phyloP scores from a whole-genome alignment of 2,113 vertebrate genomes.

The Syngnathus typhle region DNA sequence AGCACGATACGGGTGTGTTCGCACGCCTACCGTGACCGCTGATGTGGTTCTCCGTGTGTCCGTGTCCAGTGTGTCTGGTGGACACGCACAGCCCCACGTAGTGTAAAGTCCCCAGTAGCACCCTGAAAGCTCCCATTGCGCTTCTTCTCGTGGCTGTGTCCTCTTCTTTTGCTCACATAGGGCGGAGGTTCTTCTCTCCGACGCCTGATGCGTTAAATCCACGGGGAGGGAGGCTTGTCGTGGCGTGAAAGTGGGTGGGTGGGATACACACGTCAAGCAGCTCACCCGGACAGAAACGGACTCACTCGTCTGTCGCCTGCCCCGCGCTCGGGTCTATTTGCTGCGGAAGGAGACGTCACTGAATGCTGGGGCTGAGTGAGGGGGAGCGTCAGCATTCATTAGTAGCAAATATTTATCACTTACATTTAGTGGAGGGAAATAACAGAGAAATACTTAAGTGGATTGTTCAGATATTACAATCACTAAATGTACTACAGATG shows the following conservation, averaged over 20 bases:
- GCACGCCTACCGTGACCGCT: conserved; percentile 77
- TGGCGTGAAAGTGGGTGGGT: background rate
- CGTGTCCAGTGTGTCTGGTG: conserved; percentile 72
- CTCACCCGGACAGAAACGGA: conserved; percentile 21
- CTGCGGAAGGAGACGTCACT: conserved; percentile 54
- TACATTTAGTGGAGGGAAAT: background rate
- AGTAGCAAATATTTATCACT: background rate
- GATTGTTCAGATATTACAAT: no score
- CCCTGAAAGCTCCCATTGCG: conserved; percentile 79
- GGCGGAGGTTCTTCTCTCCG: conserved; percentile 28
- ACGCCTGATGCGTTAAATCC: conserved; percentile 36
- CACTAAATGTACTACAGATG: no score
- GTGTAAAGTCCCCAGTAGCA: conserved; percentile 84
- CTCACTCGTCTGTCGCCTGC: conserved; percentile 25
- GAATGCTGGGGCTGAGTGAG: background rate
- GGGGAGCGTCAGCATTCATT: conserved; percentile 5
- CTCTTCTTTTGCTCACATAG: conserved; percentile 61
- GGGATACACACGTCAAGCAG: conserved; percentile 25
- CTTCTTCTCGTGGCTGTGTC: conserved; percentile 35
- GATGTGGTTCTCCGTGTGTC: conserved; percentile 78
- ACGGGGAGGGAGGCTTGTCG: conserved; percentile 16
- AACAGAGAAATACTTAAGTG: background rate
- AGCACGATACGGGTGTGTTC: background rate
- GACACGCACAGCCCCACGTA: conserved; percentile 88
- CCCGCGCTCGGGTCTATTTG: conserved; percentile 43